Conservation (phyloP, 2,113 vertebrate genomes). For the Cygnus buccinator region DNA sequence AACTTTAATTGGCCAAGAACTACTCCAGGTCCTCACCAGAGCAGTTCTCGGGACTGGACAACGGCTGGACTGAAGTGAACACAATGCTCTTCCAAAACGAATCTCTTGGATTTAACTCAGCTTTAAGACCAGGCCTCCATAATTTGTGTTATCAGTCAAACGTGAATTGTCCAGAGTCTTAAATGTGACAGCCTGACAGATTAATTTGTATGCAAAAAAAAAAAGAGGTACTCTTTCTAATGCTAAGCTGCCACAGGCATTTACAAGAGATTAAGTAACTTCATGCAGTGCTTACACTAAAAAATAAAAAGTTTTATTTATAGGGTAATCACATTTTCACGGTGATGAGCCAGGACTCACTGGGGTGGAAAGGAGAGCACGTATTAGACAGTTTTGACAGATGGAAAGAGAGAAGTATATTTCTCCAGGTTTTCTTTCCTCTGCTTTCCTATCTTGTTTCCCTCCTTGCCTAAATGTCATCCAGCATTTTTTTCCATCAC, state of each 20-base stretch:
- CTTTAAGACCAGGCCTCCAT: neutral
- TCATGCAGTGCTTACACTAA: neutral
- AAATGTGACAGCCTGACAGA: conserved; percentile 8
- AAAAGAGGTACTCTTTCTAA: neutral
- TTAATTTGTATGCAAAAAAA: conserved; percentile 13
- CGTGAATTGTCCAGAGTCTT: neutral
- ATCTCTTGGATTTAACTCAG: neutral
- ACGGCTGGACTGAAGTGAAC: neutral
- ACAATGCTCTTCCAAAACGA: neutral
- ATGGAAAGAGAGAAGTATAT: neutral
- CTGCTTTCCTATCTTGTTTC: neutral
- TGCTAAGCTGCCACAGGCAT: conserved; percentile 15
- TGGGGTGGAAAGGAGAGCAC: neutral
- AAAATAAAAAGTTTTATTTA: conserved; percentile 48
- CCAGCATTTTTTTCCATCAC: neutral
- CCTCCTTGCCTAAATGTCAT: neutral
- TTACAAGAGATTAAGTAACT: conserved; percentile 47
- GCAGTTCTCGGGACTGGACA: neutral
- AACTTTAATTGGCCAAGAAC: neutral
- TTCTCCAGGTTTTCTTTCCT: neutral
- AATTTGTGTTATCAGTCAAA: conserved; percentile 14
- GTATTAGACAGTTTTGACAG: neutral
- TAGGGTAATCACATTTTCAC: conserved; percentile 32
- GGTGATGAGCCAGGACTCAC: neutral
- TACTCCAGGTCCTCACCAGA: neutral